Evolutionary conservation across 2,113 vertebrate species (phyloP), one percentile per base, ranked within the genome.

Genomic region (Pyxicephalus adspersus): DNA sequence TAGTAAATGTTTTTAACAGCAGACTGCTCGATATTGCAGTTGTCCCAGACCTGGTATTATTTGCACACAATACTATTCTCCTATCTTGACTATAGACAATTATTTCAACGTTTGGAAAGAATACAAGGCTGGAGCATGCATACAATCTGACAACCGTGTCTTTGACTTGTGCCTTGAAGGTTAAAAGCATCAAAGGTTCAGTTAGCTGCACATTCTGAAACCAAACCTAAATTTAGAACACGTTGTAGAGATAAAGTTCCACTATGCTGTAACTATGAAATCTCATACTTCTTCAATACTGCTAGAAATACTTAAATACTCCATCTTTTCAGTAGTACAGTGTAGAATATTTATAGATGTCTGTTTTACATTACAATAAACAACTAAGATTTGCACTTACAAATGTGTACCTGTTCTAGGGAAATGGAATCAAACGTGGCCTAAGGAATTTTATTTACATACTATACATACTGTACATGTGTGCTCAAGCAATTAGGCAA

Each of bases 131-230:
- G 63, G 1, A 23, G 22, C 38, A 23, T 50, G 55, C 64, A 45
- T 67, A 57, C 72, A 67, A 65, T 13, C 52, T 72, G 73, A 29
- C 15, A n/a, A 50, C n/a, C 22, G 19, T 11, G 31, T 70, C 51
- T 77, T 68, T 54, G 34, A 23, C 0, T 0, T 38, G 0, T 6
- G 25, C 9, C 67, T 66, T 81, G 54, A 60, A 85, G 20, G 34
- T 83, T 64, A 55, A 3, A 28, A 3, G 15, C 18, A 18, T 28
- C 19, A 0, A 52, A 72, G 61, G 15, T 34, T 23, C 64, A 4
- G 3, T 72, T 61, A 68, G 57, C 58, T 71, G 64, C 26, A 60
- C 55, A 50, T 38, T 28, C 67, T 81, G 38, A 83, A 73, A 16
- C 65, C 68, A 52, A 80, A 3, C 45, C 61, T 38, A 77, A 77